Conservation (phyloP, 2,888 invertebrate species). For the Dicyrtomina minuta region DNA sequence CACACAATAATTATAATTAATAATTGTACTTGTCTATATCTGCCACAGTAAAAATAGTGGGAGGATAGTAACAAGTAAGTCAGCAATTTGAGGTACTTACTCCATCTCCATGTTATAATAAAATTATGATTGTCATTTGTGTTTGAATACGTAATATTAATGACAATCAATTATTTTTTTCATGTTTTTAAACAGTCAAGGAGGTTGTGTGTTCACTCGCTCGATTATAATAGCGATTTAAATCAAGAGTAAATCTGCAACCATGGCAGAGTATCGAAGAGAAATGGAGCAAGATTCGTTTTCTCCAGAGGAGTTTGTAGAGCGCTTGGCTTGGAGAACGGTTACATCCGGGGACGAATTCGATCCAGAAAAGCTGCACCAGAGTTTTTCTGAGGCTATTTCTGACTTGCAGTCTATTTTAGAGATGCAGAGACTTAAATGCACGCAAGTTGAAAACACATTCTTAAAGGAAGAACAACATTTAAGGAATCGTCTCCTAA, state of each 20-base stretch:
- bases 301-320: slow-evolving; percentile 96
- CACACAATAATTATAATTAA: no score
- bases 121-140: no score
- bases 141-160: no score
- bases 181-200: no score
- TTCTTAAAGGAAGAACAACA: slow-evolving; percentile 51
- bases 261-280: slow-evolving; percentile 29
- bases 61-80: no score
- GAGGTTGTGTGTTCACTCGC: no score
- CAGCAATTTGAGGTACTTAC: no score
- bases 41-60: no score
- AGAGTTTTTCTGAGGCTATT: slow-evolving; percentile 90
- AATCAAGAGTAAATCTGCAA: neutral
- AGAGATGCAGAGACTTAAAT: slow-evolving; percentile 52
- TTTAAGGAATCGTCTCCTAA: slow-evolving; percentile 43
- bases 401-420: slow-evolving; percentile 48
- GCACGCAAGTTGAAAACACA: slow-evolving; percentile 48
- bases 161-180: no score
- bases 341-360: slow-evolving; percentile 75
- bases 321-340: slow-evolving; percentile 91
- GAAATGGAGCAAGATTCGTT: slow-evolving; percentile 79
- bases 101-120: no score
- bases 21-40: no score
- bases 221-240: no score
- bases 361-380: slow-evolving; percentile 83